A percentile compares a stretch with the other conserved stretches of the same genome.
phyloP scores from a whole-genome alignment of 2,888 invertebrate genomes.

The Zaprionus lineosus region DNA sequence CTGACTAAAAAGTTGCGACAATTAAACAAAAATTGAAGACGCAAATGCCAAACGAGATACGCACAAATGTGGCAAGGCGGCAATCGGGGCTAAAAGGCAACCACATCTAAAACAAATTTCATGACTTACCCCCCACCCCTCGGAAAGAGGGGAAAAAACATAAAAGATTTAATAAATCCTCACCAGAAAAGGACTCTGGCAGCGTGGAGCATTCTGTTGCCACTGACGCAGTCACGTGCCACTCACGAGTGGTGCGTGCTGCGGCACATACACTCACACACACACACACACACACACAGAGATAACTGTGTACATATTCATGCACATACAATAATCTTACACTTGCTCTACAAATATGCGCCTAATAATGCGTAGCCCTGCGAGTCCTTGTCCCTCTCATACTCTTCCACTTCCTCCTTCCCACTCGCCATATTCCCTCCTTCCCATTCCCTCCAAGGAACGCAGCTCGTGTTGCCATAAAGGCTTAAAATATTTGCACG shows the following conservation, averaged over 20 bases:
- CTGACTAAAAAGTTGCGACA: slow-evolving; percentile 61
- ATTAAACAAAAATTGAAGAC: slow-evolving; percentile 66
- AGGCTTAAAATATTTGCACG: slow-evolving; percentile 75
- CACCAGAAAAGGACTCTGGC: slow-evolving; percentile 12
- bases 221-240: slow-evolving; percentile 69
- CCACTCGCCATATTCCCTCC: too few species aligned
- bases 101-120: slow-evolving; percentile 62
- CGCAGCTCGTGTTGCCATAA: slow-evolving; percentile 43
- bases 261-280: slow-evolving; percentile 33
- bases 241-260: slow-evolving; percentile 48
- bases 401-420: too few species aligned
- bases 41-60: slow-evolving; percentile 26
- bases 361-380: slow-evolving; percentile 60
- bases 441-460: too few species aligned
- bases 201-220: slow-evolving; percentile 30
- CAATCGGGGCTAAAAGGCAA: slow-evolving; percentile 33
- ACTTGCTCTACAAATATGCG: slow-evolving; percentile 73
- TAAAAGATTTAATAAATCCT: slow-evolving; percentile 63
- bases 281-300: slow-evolving; percentile 30
- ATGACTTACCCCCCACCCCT: slow-evolving; percentile 36
- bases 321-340: slow-evolving; percentile 43
- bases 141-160: background rate
- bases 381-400: slow-evolving; percentile 6
- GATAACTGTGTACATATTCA: slow-evolving; percentile 3
- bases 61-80: background rate